Percentiles rank a stretch among this genome's conserved stretches.
Conservation (phyloP, 1,140 invertebrate species). For the Scaptomyza pallida region DNA sequence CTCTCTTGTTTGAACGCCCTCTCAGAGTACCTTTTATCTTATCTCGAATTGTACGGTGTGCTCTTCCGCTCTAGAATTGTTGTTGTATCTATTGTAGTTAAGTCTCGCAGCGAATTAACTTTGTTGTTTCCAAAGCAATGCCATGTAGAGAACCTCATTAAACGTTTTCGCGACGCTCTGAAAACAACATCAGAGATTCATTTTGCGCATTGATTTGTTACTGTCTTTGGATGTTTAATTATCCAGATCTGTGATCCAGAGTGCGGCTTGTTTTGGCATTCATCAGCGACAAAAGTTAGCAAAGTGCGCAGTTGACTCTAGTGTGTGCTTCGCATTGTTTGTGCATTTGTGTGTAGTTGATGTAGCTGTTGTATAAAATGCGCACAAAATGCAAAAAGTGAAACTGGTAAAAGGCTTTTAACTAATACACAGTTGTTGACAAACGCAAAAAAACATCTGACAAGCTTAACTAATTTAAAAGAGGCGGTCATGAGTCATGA, state of each 20-base stretch:
- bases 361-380: too few species aligned
- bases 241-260: constrained; percentile 17
- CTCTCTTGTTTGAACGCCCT: neutral
- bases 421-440: constrained; percentile 39
- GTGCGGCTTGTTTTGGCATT: constrained; percentile 1
- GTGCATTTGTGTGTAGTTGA: too few species aligned
- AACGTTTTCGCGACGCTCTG: neutral
- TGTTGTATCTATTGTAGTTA: neutral
- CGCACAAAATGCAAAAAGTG: constrained; percentile 61
- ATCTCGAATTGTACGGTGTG: neutral
- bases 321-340: constrained; percentile 2
- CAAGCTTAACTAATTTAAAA: constrained; percentile 6
- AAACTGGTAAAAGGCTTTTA: constrained; percentile 66
- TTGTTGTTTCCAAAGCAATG: neutral
- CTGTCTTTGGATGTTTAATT: constrained; percentile 10
- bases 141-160: constrained; percentile 17
- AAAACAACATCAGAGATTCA: constrained; percentile 19
- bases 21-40: neutral
- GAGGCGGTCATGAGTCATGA: constrained; percentile 39
- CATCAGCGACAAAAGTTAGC: neutral
- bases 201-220: constrained; percentile 21
- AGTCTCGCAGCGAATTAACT: too few species aligned
- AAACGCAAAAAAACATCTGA: constrained; percentile 7
- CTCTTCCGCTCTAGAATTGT: neutral
- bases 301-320: constrained; percentile 18